A percentile compares a stretch with the other conserved stretches of the same genome.
Conservation (phyloP, 2,888 invertebrate species). For the Deladenus siricidicola region DNA sequence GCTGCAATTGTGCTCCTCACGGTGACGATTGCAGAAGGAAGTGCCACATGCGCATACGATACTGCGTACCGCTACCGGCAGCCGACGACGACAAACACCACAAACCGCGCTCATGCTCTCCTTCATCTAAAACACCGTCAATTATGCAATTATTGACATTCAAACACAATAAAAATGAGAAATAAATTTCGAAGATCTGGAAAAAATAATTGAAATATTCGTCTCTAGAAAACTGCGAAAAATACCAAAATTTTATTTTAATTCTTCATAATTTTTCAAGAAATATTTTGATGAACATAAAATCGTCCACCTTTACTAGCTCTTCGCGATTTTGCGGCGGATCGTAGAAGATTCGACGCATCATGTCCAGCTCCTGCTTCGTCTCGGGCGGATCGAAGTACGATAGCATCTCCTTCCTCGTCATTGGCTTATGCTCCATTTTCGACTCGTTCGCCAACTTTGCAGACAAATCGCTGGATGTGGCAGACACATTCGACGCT, state of each 20-base stretch:
- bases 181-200: too few relatives aligned
- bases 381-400: constrained; percentile 37
- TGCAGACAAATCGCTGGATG: too few relatives aligned
- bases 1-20: constrained; percentile 29
- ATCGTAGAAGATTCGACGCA: constrained; percentile 27
- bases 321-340: constrained; percentile 31
- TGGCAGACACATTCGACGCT: too few relatives aligned
- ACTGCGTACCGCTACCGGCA: constrained; percentile 31
- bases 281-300: background rate
- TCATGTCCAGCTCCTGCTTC: constrained; percentile 21
- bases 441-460: too few relatives aligned
- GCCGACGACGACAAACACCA: constrained; percentile 26
- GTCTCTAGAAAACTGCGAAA: too few relatives aligned
- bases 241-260: background rate
- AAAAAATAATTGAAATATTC: too few relatives aligned
- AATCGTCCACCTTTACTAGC: constrained; percentile 20
- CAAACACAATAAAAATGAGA: too few relatives aligned
- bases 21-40: constrained; percentile 34
- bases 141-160: background rate
- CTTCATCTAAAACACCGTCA: constrained; percentile 12
- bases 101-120: constrained; percentile 2
- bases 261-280: background rate
- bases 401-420: constrained; percentile 32
- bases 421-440: too few relatives aligned
- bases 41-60: constrained; percentile 29